phyloP scores from a whole-genome alignment of 64 coral and sea anemone species.

The Porites lutea region DNA sequence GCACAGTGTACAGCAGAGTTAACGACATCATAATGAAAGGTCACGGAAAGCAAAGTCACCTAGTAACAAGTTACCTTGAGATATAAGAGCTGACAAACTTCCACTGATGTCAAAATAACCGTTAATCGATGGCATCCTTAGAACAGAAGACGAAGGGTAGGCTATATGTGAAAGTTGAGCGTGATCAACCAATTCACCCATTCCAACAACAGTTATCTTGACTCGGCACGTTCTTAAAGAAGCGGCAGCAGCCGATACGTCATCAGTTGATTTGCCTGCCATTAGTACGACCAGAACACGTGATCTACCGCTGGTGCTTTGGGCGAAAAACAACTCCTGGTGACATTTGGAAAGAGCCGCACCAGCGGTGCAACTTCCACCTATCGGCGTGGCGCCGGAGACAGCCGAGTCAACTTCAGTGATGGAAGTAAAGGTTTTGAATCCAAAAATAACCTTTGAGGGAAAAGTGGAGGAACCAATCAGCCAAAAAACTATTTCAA shows the following conservation, averaged over 20 bases:
- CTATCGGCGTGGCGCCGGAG: neutral
- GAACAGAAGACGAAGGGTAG: constrained; percentile 29
- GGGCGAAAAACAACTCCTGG: neutral
- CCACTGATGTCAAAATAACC: neutral
- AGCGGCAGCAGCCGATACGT: constrained; percentile 41
- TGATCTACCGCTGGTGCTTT: neutral
- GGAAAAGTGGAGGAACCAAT: neutral
- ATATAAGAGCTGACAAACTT: neutral
- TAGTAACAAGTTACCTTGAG: neutral
- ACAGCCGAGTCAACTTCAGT: constrained; percentile 37
- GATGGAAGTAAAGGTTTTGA: constrained; percentile 61
- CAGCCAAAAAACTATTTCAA: too few relatives aligned
- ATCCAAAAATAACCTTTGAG: constrained; percentile 58
- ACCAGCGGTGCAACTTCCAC: neutral
- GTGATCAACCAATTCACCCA: constrained; percentile 42
- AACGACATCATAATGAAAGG: too few relatives aligned
- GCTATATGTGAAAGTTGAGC: constrained; percentile 44
- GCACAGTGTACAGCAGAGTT: too few relatives aligned
- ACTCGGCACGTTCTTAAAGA: constrained; percentile 34
- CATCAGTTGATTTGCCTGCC: constrained; percentile 54
- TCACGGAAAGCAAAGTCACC: too few relatives aligned
- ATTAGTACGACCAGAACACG: constrained; percentile 46
- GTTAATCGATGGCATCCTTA: neutral
- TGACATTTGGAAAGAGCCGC: neutral
- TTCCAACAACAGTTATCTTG: constrained; percentile 40